Base-by-base conservation (phyloP, 1,140 invertebrate species). In the Neodiprion virginianus region DNA sequence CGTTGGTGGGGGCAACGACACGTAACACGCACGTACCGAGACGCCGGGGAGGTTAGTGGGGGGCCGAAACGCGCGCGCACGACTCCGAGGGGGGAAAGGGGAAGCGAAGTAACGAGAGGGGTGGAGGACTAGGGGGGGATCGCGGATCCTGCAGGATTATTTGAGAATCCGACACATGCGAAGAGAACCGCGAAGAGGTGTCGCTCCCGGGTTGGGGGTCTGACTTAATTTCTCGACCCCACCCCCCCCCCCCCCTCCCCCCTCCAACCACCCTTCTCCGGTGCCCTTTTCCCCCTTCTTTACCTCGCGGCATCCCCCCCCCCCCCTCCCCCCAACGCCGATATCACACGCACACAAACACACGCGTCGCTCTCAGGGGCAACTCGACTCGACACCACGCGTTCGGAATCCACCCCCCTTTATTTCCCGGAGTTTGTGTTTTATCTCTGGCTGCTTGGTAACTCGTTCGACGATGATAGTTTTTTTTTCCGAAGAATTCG, bases 141-240 rank as follows among this genome's bases (percentile, higher is more conserved):
- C 71, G 68, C 78, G 79, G 69, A 72, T 67, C 69, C 71, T 76
- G 72, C 75, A 77, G 82, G 83, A 81, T 87, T 85, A 86, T 87
- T 87, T 84, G 82, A 80, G 82, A 86, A 87, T 86, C 82, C 80
- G 79, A 81, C 81, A 83, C 78, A 85, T 79, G 80, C 73, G 72
- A 76, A 67, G 75, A 78, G 21, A 49, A 69, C 53, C 48, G 70
- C 72, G 69, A 76, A 77, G 72, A 77, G 78, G 76, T 75, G 78
- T 77, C 75, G 76, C 76, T 80, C 73, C 76, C 77, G 11, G 28
- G 48, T 12, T 21, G 48, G 23, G 47, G 73, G 69, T 79, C 80
- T 77, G 85, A 87, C 81, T 87, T 87, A 87, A 87, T 87, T 87
- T 86, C 85, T 21, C 61, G 61, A 17, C 28, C 28, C 21, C 23